Conservation (phyloP, 2,797 vertebrate genomes). For the Gymnodraco acuticeps region DNA sequence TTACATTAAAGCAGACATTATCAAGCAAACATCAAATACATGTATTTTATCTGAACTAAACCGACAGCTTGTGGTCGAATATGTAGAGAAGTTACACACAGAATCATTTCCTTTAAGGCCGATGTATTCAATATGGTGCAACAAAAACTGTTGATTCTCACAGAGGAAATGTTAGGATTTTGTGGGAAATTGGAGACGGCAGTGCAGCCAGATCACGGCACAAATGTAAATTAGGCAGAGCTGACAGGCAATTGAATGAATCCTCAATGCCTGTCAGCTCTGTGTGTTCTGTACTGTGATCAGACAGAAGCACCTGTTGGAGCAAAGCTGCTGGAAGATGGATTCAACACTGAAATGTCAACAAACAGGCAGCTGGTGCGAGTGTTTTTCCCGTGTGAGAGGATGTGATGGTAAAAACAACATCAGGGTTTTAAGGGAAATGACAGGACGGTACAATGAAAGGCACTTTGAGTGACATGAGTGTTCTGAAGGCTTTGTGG, state of each 20-base stretch:
- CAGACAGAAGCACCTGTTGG: slow-evolving; percentile 1
- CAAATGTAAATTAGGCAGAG: slow-evolving; percentile 14
- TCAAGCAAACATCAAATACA: slow-evolving; percentile 45
- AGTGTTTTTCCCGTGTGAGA: not conserved
- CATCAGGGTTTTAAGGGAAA: not conserved
- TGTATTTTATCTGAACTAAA: slow-evolving; percentile 30
- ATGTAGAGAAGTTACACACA: not conserved
- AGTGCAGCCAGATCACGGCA: slow-evolving; percentile 42
- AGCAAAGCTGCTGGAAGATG: slow-evolving; percentile 17
- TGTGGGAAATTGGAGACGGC: not conserved
- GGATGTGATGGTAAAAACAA: not conserved
- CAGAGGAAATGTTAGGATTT: not conserved
- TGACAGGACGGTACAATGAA: slow-evolving; percentile 26
- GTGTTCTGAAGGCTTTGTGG: slow-evolving; percentile 52
- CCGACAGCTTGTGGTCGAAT: slow-evolving; percentile 20
- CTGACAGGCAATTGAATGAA: not conserved
- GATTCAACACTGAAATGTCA: slow-evolving; percentile 16
- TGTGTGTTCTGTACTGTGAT: not conserved
- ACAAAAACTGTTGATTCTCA: not conserved
- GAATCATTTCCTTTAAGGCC: slow-evolving; percentile 62
- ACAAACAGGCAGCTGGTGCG: not conserved
- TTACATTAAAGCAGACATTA: slow-evolving; percentile 30
- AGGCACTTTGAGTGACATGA: slow-evolving; percentile 67
- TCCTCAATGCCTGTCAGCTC: not conserved
- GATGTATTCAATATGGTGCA: slow-evolving; percentile 18